A percentile compares a stretch with the other conserved stretches of the same genome.
Evolutionary conservation across 2,888 invertebrate genomes (phyloP).

Genomic region (Zelleria hepariella): DNA sequence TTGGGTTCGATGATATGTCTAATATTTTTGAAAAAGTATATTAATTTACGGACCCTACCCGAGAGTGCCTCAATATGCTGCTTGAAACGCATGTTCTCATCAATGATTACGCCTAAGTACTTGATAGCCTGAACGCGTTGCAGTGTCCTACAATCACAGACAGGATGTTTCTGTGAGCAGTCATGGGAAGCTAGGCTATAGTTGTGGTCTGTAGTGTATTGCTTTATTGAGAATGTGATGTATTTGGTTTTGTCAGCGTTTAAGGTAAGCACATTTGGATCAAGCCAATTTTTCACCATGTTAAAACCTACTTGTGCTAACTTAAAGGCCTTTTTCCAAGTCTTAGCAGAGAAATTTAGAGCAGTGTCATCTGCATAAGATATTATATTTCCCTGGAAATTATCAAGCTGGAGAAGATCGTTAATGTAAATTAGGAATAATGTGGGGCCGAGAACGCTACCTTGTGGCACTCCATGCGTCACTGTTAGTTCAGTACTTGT

Average conservation of each 20-base stretch:
- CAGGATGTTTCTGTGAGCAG: neutral
- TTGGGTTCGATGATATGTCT: neutral
- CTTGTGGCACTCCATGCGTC: constrained; percentile 7
- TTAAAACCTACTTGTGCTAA: neutral
- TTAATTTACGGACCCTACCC: neutral
- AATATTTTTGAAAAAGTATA: neutral
- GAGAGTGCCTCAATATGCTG: neutral
- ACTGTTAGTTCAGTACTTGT: neutral
- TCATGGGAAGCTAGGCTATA: neutral
- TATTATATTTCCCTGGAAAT: constrained; percentile 1
- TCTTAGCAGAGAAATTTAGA: neutral
- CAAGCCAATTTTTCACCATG: neutral
- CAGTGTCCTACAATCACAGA: neutral
- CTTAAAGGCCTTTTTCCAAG: neutral
- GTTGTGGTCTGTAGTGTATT: neutral
- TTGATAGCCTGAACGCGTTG: neutral
- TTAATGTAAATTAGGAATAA: too few relatives aligned
- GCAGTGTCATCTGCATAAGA: constrained; percentile 12
- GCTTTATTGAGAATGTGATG: neutral
- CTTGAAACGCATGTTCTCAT: neutral
- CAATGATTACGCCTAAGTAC: neutral
- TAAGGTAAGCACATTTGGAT: neutral
- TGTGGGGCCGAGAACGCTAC: constrained; percentile 8
- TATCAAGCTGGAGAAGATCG: neutral
- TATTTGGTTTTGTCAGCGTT: neutral